A percentile compares a stretch with the other conserved stretches of the same genome.
Conservation (phyloP, 2,113 vertebrate species). For the Alectura lathami region DNA sequence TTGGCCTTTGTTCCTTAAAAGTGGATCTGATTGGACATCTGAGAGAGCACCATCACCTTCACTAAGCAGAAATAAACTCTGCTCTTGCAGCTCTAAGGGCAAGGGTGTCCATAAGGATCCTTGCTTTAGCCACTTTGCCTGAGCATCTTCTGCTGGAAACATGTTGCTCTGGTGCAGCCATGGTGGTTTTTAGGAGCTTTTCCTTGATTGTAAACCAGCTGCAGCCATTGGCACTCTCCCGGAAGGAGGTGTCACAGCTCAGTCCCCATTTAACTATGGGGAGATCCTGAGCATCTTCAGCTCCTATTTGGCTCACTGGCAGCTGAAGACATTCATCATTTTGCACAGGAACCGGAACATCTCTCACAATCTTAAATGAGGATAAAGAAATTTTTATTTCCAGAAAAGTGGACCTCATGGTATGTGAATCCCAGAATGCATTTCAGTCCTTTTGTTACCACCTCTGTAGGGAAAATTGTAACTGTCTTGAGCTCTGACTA, state of each 20-base stretch:
- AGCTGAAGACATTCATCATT: background rate
- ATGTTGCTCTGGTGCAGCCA: background rate
- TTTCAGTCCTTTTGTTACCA: background rate
- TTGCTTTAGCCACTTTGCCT: background rate
- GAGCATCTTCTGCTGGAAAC: background rate
- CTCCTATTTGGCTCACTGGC: background rate
- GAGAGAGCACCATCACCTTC: background rate
- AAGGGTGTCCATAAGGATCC: fast-evolving
- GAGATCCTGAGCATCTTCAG: background rate
- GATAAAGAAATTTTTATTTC: background rate
- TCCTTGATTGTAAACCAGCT: background rate
- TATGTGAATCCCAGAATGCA: background rate
- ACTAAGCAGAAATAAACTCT: fast-evolving
- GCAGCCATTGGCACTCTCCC: background rate
- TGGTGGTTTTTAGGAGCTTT: background rate
- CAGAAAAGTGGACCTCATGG: background rate
- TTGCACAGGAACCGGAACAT: background rate
- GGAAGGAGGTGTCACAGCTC: background rate
- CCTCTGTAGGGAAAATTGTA: background rate
- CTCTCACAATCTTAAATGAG: background rate
- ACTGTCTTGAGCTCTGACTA: background rate
- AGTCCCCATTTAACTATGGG: fast-evolving
- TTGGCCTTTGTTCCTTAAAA: background rate
- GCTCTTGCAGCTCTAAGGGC: background rate
- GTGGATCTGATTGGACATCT: background rate